A percentile compares a stretch with the other conserved stretches of the same genome.
These are phyloP conservation scores for Orbicella faveolata DNA, from an alignment of 64 coral and sea anemone genomes.

Conservation along the genomic window DNA sequence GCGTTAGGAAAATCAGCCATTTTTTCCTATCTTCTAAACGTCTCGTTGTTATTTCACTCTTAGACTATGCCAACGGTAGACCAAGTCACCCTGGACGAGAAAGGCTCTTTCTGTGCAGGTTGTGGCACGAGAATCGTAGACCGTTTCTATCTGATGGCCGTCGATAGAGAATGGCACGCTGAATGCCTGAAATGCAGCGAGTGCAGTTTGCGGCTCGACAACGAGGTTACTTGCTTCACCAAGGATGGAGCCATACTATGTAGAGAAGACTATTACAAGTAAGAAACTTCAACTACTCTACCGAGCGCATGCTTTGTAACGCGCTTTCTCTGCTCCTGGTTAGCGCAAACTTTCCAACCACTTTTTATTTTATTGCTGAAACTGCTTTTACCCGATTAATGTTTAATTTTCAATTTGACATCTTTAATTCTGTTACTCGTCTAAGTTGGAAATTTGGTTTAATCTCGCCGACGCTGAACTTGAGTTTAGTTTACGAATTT, in stretches of 20 bases:
- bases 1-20: background rate
- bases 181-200: conserved; percentile 87
- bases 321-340: background rate
- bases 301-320: background rate
- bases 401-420: too few relatives aligned
- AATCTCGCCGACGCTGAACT: background rate
- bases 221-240: conserved; percentile 86
- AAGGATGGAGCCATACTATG: conserved; percentile 90
- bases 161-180: conserved; percentile 75
- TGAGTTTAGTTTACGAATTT: background rate
- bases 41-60: background rate
- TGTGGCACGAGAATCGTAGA: conserved; percentile 75
- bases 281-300: background rate
- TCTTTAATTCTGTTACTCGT: too few relatives aligned
- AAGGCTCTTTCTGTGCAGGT: conserved; percentile 74
- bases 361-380: too few relatives aligned
- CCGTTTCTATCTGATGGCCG: conserved; percentile 87
- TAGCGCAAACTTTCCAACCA: too few relatives aligned
- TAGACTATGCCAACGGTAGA: conserved; percentile 77
- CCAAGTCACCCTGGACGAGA: conserved; percentile 68
- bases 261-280: conserved; percentile 88
- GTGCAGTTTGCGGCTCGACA: conserved; percentile 78
- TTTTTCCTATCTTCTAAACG: background rate
- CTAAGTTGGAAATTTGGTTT: background rate
- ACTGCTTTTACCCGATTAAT: too few relatives aligned